Evolutionary conservation across 1,140 invertebrate species (phyloP), one percentile per base, ranked within the genome.

Genomic region (Harpegnathos saltator): DNA sequence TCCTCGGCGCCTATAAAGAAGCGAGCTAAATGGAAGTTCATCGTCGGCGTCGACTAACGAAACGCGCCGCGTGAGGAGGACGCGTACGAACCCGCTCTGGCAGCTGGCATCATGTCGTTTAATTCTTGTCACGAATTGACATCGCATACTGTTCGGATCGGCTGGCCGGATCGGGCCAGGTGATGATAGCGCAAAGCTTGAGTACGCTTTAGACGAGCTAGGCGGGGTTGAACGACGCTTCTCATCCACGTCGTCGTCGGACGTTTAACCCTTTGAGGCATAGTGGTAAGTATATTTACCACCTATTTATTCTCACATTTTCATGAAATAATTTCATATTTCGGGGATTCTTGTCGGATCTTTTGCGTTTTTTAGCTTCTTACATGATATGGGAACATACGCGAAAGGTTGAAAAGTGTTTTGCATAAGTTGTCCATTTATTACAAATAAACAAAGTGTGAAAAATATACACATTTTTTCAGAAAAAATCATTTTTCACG

Each of bases 21-120:
- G 24, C 58, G 14, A 50, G 63, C 22, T 78, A 68, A 71, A 52
- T 44, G 58, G 62, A 66, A 52, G 58, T 80, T 80, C 63, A 78
- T 63, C 58, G n/a, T 74, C 44, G 22, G 12, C 26, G 22, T 80
- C 52, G 75, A 80, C 52, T 71, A 80, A 80, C 65, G 65, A 71
- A 58, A 22, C 65, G 11, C 62, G 63, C 59, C 65, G 11, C 38
- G 11, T 50, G 63, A 44, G 44, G 44, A 12, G n/a, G 26, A 7
- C 12, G 50, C 24, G 58, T 58, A 80, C 75, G 52, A 33, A 44
- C 71, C 38, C 52, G 26, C 1, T 3, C 54, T 44, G 38, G 75
- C 75, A 80, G 75, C 75, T 68, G 75, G 29, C 62, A 44, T 26
- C 75, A 24, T 29, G 29, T 66, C 61, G 72, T 3, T 44, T 44